Evolutionary conservation across 2,113 vertebrate genomes (phyloP).

Genomic region (Anseranas semipalmata): DNA sequence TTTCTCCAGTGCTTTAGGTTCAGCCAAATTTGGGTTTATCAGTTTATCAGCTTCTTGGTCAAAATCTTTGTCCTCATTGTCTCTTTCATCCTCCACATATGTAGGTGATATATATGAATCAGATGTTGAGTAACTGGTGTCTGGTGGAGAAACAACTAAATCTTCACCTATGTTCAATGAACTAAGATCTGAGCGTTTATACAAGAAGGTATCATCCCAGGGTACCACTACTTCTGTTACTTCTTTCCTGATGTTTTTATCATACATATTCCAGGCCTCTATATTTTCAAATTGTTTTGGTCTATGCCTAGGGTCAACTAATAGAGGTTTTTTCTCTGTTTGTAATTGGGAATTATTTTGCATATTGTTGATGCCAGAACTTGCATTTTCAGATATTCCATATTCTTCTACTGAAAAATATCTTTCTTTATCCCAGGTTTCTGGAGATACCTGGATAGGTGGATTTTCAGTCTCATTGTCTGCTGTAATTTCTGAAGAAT

Average conservation of each 20-base stretch:
- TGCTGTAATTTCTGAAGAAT: constrained; percentile 48
- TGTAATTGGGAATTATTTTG: constrained; percentile 46
- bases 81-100: constrained; percentile 71
- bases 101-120: constrained; percentile 81
- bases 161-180: constrained; percentile 69
- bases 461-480: constrained; percentile 15
- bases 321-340: background rate
- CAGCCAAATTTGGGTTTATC: background rate
- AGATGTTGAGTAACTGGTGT: constrained; percentile 83
- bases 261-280: constrained; percentile 69
- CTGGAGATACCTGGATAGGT: background rate
- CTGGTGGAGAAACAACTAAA: constrained; percentile 76
- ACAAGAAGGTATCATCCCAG: constrained; percentile 79
- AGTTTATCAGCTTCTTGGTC: constrained; percentile 22
- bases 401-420: background rate
- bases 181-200: constrained; percentile 71
- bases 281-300: constrained; percentile 50
- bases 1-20: background rate
- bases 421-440: constrained; percentile 46
- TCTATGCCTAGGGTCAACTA: background rate
- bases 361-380: constrained; percentile 30
- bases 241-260: constrained; percentile 63
- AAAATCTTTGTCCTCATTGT: constrained; percentile 56
- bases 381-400: constrained; percentile 9
- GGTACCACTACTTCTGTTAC: constrained; percentile 60